These are phyloP conservation scores for Papilio dardanus DNA, from an alignment of 1,140 invertebrate species.

Conservation along the genomic window DNA sequence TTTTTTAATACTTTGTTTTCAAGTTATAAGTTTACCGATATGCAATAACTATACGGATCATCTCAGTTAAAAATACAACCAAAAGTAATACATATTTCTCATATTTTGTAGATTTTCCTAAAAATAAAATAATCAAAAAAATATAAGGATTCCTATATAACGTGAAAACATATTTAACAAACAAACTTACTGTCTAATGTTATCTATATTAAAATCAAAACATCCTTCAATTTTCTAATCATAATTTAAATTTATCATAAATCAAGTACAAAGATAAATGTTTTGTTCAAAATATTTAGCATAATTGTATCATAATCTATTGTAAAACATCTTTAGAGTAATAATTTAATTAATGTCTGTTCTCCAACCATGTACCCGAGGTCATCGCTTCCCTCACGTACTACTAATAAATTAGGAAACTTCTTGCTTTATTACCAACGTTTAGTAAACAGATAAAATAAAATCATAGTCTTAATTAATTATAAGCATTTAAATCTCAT, in stretches of 20 bases:
- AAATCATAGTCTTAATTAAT: not conserved
- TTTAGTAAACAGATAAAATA: slow-evolving; percentile 13
- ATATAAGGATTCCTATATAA: too few species aligned
- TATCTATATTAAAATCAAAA: not conserved
- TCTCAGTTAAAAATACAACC: not conserved
- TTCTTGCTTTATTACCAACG: slow-evolving; percentile 4
- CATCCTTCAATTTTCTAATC: not conserved
- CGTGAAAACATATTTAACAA: not conserved
- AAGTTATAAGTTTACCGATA: not conserved
- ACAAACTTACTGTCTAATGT: not conserved
- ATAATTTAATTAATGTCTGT: slow-evolving; percentile 26
- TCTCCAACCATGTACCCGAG: slow-evolving; percentile 18
- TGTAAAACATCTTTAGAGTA: not conserved
- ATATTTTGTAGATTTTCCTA: too few species aligned
- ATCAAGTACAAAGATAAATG: not conserved
- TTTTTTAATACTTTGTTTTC: not conserved
- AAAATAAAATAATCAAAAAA: too few species aligned
- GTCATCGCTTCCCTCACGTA: not conserved
- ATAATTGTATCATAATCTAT: slow-evolving; percentile 11
- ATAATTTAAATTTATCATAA: not conserved
- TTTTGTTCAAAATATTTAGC: slow-evolving; percentile 12
- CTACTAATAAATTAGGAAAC: slow-evolving; percentile 22
- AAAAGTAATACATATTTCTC: too few species aligned
- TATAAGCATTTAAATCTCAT: not conserved
- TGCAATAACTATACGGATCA: not conserved